Evolutionary conservation across 2,113 vertebrate genomes (phyloP).

Genomic region (Formicarius rufipectus): DNA sequence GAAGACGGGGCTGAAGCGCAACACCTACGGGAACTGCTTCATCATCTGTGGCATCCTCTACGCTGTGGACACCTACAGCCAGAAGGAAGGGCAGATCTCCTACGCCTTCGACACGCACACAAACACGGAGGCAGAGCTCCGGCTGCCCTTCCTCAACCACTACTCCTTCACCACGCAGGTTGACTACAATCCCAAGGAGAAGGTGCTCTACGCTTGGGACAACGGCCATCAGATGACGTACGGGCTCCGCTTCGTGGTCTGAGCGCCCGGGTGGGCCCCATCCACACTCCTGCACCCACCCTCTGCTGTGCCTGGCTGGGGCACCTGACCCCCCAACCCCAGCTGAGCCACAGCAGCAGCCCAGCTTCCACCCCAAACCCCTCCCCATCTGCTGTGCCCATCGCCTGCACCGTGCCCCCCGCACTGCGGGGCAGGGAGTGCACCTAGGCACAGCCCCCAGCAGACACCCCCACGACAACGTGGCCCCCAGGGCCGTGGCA

Average conservation of each 20-base stretch:
- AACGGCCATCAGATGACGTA: slow-evolving; percentile 96
- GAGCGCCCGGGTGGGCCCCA: slow-evolving; percentile 31
- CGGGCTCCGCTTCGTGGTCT: slow-evolving; percentile 84
- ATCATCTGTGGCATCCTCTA: slow-evolving; percentile 95
- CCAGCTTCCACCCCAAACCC: neutral
- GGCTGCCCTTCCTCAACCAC: slow-evolving; percentile 88
- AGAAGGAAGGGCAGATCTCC: slow-evolving; percentile 87
- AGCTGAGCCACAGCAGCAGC: neutral
- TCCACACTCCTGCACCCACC: neutral
- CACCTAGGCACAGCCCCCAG: neutral
- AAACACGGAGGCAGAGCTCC: slow-evolving; percentile 84
- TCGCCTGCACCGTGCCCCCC: neutral
- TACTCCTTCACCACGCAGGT: slow-evolving; percentile 91
- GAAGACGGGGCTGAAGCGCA: slow-evolving; percentile 88
- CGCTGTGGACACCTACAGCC: slow-evolving; percentile 88
- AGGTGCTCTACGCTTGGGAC: slow-evolving; percentile 95
- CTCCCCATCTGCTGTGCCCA: neutral
- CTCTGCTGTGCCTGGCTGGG: rapidly evolving
- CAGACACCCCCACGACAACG: neutral
- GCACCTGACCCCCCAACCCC: neutral
- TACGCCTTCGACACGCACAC: slow-evolving; percentile 97
- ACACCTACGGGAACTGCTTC: slow-evolving; percentile 95
- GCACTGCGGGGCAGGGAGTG: neutral
- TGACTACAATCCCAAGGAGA: slow-evolving; percentile 97
- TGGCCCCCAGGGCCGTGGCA: neutral